Evolutionary conservation across 1,140 invertebrate species (phyloP), one percentile per base, ranked within the genome.

Genomic region (Notospermus geniculatus): DNA sequence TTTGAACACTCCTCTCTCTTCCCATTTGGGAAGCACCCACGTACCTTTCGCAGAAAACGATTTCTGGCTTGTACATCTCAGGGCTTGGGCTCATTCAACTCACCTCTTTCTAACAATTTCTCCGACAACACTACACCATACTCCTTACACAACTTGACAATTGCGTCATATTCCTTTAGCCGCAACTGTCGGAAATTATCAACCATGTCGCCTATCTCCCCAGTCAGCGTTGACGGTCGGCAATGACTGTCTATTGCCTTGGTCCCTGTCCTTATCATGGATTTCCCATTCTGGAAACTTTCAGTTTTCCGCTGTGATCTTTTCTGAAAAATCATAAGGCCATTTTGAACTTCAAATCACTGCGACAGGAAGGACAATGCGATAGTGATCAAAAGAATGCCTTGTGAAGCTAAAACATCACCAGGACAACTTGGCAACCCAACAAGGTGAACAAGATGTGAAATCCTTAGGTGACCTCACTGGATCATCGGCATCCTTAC

Each of bases 241-340:
- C 66, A 73, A 62, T 80, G 78, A 54, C 77, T 66, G 60, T 80
- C 78, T 27, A 80, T 73, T 9, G 66, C 70, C 50, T 70, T 72
- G 41, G 74, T 67, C 13, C 77, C 77, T 5, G 76, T 72, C 41
- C 72, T 71, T 9, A 80, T 77, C 27, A 74, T 65, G 13, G 66
- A 65, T 45, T 27, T 19, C 4, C 25, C 46, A 27, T 50, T 19
- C 25, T 23, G 46, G 46, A 50, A 50, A 50, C n/a, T 27, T 19
- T 5, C 32, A 7, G 32, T 36, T 36, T 36, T 36, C 15, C 15
- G 32, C 15, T 15, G 4, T 15, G 32, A 36, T 7, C 5, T 7
- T 36, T 36, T 36, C 32, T 27, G 19, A 23, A 22, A 17, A 53
- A 11, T 53, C n/a, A n/a, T n/a, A n/a, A n/a, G n/a, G n/a, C n/a